Evolutionary conservation across 64 coral and sea anemone species (phyloP).

Genomic region (Platygyra sinensis): DNA sequence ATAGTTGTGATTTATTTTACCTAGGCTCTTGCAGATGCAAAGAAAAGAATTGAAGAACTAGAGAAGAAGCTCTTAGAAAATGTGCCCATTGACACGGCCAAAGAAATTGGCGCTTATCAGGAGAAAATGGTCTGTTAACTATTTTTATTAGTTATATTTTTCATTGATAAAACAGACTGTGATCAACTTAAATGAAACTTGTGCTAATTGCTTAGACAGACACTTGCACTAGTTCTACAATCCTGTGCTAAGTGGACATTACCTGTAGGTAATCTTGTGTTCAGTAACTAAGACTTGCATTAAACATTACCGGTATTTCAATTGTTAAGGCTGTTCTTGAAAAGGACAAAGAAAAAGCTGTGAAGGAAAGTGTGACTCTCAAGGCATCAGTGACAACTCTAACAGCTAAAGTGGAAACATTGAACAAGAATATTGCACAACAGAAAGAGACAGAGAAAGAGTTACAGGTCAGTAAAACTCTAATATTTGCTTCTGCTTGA

Average conservation of each 20-base stretch:
- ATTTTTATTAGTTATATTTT: too few species aligned
- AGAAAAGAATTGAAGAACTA: constrained; percentile 86
- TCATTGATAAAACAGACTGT: too few species aligned
- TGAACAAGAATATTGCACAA: constrained; percentile 89
- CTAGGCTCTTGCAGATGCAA: constrained; percentile 74
- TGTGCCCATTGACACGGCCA: constrained; percentile 91
- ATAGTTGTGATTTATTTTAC: neutral
- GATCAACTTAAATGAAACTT: too few species aligned
- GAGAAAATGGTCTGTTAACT: constrained; percentile 76
- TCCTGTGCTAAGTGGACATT: too few species aligned
- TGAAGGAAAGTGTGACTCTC: constrained; percentile 67
- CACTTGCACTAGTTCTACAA: too few species aligned
- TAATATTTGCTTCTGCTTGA: neutral
- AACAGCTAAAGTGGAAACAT: constrained; percentile 81
- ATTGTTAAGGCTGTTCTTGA: constrained; percentile 61
- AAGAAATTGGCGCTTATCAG: constrained; percentile 91
- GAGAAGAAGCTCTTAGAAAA: constrained; percentile 81
- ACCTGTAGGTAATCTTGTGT: too few species aligned
- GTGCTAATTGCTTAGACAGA: too few species aligned
- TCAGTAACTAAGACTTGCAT: too few species aligned
- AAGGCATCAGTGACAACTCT: constrained; percentile 79
- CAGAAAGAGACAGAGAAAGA: constrained; percentile 88
- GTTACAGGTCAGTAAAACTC: constrained; percentile 71
- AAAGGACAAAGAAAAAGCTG: constrained; percentile 61
- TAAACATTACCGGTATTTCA: too few species aligned